Evolutionary conservation across 2,797 vertebrate species (phyloP).

Genomic region (Streptopelia turtur): DNA sequence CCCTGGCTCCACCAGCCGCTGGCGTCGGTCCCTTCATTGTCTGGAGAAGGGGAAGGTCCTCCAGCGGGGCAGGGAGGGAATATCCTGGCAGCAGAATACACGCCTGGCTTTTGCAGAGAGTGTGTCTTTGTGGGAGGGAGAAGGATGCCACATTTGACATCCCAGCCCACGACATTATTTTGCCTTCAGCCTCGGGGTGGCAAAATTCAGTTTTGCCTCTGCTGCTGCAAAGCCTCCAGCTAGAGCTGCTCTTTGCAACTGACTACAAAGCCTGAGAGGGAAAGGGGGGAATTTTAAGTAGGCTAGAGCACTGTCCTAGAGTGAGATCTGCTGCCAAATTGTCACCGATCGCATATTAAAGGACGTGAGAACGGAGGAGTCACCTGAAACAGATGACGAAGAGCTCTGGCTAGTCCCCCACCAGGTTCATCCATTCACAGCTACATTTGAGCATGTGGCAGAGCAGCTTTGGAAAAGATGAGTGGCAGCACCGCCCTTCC

Average conservation of each 20-base stretch:
- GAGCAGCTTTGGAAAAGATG: background rate
- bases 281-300: background rate
- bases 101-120: background rate
- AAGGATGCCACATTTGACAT: background rate
- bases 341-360: background rate
- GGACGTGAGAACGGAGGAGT: background rate
- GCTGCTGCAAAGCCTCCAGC: background rate
- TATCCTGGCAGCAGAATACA: slow-evolving; percentile 63
- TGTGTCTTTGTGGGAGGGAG: background rate
- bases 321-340: background rate
- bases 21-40: slow-evolving; percentile 64
- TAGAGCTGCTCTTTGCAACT: background rate
- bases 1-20: slow-evolving; percentile 8
- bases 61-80: slow-evolving; percentile 39
- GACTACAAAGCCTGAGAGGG: background rate
- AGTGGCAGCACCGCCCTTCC: background rate
- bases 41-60: slow-evolving; percentile 59
- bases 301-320: too few species aligned
- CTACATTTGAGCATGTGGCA: fast-evolving
- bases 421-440: background rate
- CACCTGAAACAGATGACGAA: background rate
- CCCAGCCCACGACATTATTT: background rate
- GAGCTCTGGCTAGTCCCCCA: background rate
- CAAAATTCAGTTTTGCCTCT: background rate
- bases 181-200: background rate